These are phyloP conservation scores for Drosophila macrospina DNA, from an alignment of 2,888 invertebrate species.

Conservation along the genomic window DNA sequence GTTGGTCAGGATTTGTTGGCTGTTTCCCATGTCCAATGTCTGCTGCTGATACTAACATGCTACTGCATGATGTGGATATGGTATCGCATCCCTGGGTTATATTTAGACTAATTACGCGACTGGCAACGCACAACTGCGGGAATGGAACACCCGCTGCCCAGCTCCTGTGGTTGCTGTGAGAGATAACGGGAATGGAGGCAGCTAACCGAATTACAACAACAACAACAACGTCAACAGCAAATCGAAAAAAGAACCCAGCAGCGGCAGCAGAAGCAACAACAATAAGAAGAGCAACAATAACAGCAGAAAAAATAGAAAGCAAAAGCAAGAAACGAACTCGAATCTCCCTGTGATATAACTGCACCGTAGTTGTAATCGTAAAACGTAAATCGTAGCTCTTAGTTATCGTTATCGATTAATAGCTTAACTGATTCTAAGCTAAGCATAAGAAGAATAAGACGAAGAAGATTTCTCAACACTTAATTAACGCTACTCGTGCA, in stretches of 20 bases:
- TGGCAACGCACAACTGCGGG: conserved; percentile 37
- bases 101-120: conserved; percentile 67
- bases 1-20: conserved; percentile 43
- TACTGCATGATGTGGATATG: conserved; percentile 44
- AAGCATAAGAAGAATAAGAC: conserved; percentile 18
- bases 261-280: conserved; percentile 32
- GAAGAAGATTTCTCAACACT: conserved; percentile 35
- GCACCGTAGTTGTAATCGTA: conserved; percentile 76
- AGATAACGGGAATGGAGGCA: conserved; percentile 61
- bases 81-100: conserved; percentile 58
- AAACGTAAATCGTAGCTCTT: conserved; percentile 62
- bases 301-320: conserved; percentile 22
- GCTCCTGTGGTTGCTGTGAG: conserved; percentile 49
- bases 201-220: conserved; percentile 23
- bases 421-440: conserved; percentile 59
- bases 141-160: conserved; percentile 42
- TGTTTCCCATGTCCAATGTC: conserved; percentile 12
- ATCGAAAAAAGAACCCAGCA: conserved; percentile 13
- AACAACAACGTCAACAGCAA: conserved; percentile 26
- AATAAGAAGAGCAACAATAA: neutral
- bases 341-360: conserved; percentile 82
- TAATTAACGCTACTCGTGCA: conserved; percentile 50
- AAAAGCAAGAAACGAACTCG: conserved; percentile 57
- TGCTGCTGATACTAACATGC: conserved; percentile 32
- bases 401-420: conserved; percentile 71